These are phyloP conservation scores for Gobionotothen gibberifrons DNA, from an alignment of 2,797 vertebrate genomes.

Conservation along the genomic window DNA sequence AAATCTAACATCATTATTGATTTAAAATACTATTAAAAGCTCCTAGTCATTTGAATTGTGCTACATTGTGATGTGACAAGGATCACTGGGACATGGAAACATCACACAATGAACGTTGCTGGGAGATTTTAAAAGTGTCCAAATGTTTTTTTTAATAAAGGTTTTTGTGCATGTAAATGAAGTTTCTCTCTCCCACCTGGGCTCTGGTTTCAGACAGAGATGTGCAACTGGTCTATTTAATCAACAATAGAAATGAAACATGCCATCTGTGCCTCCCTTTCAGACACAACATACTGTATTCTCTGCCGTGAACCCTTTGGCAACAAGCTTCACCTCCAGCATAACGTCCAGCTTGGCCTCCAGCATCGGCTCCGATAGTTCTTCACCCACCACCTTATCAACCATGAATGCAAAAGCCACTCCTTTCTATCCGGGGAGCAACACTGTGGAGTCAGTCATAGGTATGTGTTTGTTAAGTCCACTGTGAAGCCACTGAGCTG, in stretches of 20 bases:
- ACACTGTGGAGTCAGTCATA: constrained; percentile 90
- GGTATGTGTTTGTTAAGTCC: constrained; percentile 78
- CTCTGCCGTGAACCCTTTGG: constrained; percentile 88
- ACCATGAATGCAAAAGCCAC: constrained; percentile 88
- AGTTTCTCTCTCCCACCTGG: no score
- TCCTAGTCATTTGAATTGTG: no score
- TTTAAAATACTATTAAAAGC: no score
- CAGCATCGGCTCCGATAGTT: constrained; percentile 91
- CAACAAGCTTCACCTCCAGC: constrained; percentile 90
- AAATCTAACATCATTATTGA: no score
- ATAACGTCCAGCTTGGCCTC: constrained; percentile 93
- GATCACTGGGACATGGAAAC: no score
- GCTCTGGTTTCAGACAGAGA: no score
- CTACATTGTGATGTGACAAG: no score
- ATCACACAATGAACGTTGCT: no score
- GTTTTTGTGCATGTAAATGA: no score
- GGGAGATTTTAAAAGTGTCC: no score
- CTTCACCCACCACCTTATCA: constrained; percentile 90
- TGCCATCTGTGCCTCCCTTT: constrained; percentile 10
- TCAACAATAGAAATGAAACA: neutral
- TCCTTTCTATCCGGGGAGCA: constrained; percentile 89
- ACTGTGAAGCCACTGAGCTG: neutral
- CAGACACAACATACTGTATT: constrained; percentile 90
- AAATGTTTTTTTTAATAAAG: no score
- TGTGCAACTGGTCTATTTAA: no score